Conservation (phyloP, 2,113 vertebrate species). For the Ramphastos sulfuratus region DNA sequence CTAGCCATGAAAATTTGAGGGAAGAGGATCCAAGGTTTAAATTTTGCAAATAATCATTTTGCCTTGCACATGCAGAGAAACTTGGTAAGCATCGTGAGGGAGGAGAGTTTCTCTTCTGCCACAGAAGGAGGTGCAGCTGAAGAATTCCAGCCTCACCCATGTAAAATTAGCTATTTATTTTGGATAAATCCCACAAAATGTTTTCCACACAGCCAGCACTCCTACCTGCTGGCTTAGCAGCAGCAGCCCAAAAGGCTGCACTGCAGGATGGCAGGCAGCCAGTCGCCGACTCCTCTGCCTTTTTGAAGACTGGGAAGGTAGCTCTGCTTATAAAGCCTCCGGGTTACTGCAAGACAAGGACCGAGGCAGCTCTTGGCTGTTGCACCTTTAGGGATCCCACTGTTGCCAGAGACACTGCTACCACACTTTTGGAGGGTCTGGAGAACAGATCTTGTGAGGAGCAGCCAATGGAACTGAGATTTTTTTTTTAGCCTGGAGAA, state of each 20-base stretch:
- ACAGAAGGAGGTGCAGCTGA: neutral
- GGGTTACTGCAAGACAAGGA: neutral
- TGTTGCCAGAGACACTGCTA: neutral
- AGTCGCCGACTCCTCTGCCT: neutral
- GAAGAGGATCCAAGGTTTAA: neutral
- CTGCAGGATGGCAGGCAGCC: neutral
- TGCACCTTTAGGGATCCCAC: fast-evolving
- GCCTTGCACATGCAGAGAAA: neutral
- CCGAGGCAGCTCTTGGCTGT: neutral
- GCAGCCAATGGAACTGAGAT: no score
- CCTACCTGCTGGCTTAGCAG: constrained; percentile 23
- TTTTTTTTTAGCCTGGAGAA: no score
- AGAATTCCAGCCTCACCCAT: neutral
- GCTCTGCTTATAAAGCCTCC: neutral
- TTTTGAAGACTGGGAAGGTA: neutral
- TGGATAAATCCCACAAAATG: constrained; percentile 17
- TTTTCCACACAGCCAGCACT: neutral
- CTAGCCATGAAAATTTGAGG: neutral
- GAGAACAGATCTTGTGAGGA: no score
- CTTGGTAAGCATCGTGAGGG: neutral
- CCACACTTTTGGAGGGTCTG: neutral
- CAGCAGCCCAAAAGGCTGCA: neutral
- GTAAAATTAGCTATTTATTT: constrained; percentile 29
- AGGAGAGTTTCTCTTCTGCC: neutral
- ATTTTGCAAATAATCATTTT: neutral